A percentile compares a stretch with the other conserved stretches of the same genome.
phyloP scores from a whole-genome alignment of 2,888 invertebrate genomes.

The Drymonia ruficornis region DNA sequence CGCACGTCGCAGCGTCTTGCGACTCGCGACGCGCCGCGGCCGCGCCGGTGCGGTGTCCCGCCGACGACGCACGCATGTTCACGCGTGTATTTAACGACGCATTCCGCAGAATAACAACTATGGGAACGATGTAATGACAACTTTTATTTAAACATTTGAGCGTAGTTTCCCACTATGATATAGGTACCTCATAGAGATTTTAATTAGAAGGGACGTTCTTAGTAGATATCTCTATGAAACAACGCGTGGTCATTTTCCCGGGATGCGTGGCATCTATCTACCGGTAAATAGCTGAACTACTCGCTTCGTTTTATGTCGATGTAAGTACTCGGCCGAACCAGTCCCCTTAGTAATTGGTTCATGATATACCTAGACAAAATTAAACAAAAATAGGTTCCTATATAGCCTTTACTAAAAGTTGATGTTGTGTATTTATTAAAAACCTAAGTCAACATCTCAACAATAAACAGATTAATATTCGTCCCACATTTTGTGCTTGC shows the following conservation, averaged over 20 bases:
- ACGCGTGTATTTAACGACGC: constrained; percentile 29
- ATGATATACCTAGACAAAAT: too few species aligned
- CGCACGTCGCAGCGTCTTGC: constrained; percentile 76
- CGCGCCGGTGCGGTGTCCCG: constrained; percentile 33
- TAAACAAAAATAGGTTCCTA: too few species aligned
- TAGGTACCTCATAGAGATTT: too few species aligned
- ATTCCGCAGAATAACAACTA: background rate
- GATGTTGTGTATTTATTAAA: constrained; percentile 25
- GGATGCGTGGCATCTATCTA: too few species aligned
- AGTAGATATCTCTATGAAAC: too few species aligned
- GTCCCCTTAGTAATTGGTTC: too few species aligned
- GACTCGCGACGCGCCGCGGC: constrained; percentile 54
- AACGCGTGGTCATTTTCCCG: too few species aligned
- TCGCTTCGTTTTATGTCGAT: too few species aligned
- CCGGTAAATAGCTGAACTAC: too few species aligned
- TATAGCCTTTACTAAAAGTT: background rate
- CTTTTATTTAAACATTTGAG: background rate
- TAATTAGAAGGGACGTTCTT: too few species aligned
- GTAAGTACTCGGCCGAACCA: too few species aligned
- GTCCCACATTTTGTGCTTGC: constrained; percentile 59
- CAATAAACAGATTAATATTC: constrained; percentile 57
- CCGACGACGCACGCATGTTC: constrained; percentile 30
- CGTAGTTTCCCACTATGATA: background rate
- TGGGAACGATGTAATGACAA: background rate
- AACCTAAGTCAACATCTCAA: constrained; percentile 38